These are phyloP conservation scores for Taeniopygia guttata DNA, from an alignment of 2,797 vertebrate species.

Conservation along the genomic window DNA sequence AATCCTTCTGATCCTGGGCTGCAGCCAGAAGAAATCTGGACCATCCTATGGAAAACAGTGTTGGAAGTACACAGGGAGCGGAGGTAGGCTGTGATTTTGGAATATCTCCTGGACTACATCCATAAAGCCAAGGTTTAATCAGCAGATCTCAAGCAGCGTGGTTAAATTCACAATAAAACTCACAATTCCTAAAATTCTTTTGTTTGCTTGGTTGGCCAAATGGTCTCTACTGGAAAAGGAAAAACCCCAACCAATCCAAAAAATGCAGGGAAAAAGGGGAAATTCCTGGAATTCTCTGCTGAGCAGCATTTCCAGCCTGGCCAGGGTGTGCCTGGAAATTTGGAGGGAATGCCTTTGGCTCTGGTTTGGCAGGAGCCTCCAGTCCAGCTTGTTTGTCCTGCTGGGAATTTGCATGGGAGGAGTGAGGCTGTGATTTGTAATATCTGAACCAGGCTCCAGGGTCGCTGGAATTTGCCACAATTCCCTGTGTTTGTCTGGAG, in stretches of 20 bases:
- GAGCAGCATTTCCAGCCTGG: neutral
- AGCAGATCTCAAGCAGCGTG: neutral
- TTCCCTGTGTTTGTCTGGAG: neutral
- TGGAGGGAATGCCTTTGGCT: neutral
- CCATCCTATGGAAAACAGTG: neutral
- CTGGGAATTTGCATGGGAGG: constrained; percentile 8
- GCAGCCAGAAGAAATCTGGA: neutral
- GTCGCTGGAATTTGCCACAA: neutral
- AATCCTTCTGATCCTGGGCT: neutral
- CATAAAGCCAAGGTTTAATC: neutral
- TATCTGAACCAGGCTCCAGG: neutral
- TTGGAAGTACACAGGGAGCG: neutral
- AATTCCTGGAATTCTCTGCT: neutral
- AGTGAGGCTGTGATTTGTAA: neutral
- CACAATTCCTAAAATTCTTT: neutral
- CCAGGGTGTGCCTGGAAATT: neutral
- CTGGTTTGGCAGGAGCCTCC: constrained; percentile 1
- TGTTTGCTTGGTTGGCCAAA: neutral
- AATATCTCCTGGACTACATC: neutral
- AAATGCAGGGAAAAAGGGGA: neutral
- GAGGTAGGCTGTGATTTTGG: neutral
- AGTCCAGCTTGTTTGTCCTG: constrained; percentile 29
- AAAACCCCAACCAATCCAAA: neutral
- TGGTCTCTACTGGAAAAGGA: rapidly evolving
- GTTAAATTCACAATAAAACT: neutral